These are phyloP conservation scores for Drepana arcuata DNA, from an alignment of 1,140 invertebrate species.

Conservation along the genomic window DNA sequence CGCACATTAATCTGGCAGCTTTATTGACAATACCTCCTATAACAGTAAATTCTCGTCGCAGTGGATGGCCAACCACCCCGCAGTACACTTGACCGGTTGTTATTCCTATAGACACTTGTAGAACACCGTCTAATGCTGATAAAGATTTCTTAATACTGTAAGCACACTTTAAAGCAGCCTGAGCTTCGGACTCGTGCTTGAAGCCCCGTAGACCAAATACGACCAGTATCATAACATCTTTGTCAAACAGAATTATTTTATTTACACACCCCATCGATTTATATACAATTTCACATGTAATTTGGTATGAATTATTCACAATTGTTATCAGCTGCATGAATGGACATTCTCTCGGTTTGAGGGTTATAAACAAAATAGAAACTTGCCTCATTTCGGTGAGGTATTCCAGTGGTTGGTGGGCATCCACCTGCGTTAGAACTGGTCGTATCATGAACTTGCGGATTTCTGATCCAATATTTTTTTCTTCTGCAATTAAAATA, in stretches of 20 bases:
- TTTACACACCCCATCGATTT: conserved; percentile 78
- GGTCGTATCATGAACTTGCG: conserved; percentile 71
- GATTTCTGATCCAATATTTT: conserved; percentile 68
- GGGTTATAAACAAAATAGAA: conserved; percentile 77
- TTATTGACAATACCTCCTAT: conserved; percentile 84
- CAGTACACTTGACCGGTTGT: conserved; percentile 81
- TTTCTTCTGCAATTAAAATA: conserved; percentile 54
- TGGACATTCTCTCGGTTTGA: conserved; percentile 66
- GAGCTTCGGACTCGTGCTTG: conserved; percentile 80
- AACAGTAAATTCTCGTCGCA: conserved; percentile 83
- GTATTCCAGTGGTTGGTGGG: conserved; percentile 78
- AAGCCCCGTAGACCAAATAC: conserved; percentile 81
- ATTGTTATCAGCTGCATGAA: conserved; percentile 54
- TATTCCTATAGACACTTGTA: conserved; percentile 76
- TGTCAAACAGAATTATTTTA: conserved; percentile 83
- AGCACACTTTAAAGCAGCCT: conserved; percentile 78
- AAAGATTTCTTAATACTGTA: conserved; percentile 71
- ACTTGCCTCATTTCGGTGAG: conserved; percentile 81
- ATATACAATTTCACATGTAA: conserved; percentile 62
- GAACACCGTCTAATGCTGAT: conserved; percentile 65
- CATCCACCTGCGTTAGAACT: conserved; percentile 75
- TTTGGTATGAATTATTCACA: conserved; percentile 58
- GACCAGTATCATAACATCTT: conserved; percentile 82
- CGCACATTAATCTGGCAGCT: conserved; percentile 82
- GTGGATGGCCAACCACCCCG: conserved; percentile 82